A percentile compares a stretch with the other conserved stretches of the same genome.
These are phyloP conservation scores for Schizotus pectinicornis DNA, from an alignment of 2,888 invertebrate genomes.

Conservation along the genomic window DNA sequence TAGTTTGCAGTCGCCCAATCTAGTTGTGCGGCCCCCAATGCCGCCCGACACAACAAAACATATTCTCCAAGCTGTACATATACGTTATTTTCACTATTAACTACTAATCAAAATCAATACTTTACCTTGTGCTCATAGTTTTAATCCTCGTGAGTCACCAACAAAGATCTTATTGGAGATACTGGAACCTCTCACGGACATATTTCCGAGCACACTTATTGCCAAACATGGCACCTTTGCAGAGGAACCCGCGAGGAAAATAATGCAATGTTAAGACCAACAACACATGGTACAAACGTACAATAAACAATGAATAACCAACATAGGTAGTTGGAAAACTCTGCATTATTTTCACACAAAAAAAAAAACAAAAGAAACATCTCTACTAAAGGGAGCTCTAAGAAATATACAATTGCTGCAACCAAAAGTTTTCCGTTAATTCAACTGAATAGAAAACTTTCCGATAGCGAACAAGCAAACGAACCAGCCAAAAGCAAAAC, in stretches of 20 bases:
- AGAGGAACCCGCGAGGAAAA: slow-evolving; percentile 1
- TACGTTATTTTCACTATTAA: too few relatives aligned
- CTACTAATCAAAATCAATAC: too few relatives aligned
- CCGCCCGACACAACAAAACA: too few relatives aligned
- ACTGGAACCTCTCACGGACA: not conserved
- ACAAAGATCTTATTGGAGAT: too few relatives aligned
- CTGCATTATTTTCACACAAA: not conserved
- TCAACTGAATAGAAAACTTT: not conserved
- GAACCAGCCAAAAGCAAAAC: not conserved
- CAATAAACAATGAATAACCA: not conserved
- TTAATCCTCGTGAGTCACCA: too few relatives aligned
- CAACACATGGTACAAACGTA: not conserved
- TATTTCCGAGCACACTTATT: slow-evolving; percentile 26
- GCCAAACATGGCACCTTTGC: slow-evolving; percentile 20
- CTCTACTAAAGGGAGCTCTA: slow-evolving; percentile 32
- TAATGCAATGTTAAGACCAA: not conserved
- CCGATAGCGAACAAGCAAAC: not conserved
- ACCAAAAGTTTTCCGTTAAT: slow-evolving; percentile 15
- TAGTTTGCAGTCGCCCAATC: too few relatives aligned
- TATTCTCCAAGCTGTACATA: too few relatives aligned
- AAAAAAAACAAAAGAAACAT: slow-evolving; percentile 1
- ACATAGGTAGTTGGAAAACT: not conserved
- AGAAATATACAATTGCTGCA: slow-evolving; percentile 34
- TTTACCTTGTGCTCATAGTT: too few relatives aligned
- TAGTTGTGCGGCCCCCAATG: too few relatives aligned